Evolutionary conservation across 1,140 invertebrate genomes (phyloP).

Genomic region (Papilio helenus): DNA sequence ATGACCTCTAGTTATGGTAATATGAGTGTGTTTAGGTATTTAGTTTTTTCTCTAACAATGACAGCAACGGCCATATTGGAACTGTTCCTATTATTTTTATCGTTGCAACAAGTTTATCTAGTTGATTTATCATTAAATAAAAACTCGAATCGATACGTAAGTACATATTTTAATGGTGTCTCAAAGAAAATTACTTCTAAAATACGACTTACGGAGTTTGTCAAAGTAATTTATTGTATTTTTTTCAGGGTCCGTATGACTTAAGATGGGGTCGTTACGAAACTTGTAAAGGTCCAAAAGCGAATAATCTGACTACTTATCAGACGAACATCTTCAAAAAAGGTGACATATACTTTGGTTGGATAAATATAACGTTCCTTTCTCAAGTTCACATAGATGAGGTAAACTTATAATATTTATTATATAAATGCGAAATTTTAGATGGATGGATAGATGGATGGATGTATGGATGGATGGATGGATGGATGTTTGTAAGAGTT

Average conservation of each 20-base stretch:
- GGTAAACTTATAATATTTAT: no score
- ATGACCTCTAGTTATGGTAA: slow-evolving; percentile 7
- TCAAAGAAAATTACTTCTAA: neutral
- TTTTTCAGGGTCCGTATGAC: slow-evolving; percentile 41
- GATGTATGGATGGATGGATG: no score
- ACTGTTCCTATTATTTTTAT: neutral
- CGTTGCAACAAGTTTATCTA: neutral
- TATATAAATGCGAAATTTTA: no score
- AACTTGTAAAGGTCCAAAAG: slow-evolving; percentile 44
- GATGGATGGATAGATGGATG: no score
- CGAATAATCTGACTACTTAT: slow-evolving; percentile 27
- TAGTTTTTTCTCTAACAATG: slow-evolving; percentile 1
- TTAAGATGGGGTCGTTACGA: slow-evolving; percentile 33
- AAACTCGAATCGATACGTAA: neutral
- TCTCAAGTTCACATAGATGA: slow-evolving; percentile 35
- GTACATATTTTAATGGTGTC: neutral
- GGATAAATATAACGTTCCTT: slow-evolving; percentile 39
- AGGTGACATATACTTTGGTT: slow-evolving; percentile 6
- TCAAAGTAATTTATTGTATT: neutral
- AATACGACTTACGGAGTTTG: neutral
- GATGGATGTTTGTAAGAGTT: no score
- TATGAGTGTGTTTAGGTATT: neutral
- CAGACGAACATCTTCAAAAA: slow-evolving; percentile 2
- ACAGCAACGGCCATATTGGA: neutral
- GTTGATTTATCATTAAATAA: slow-evolving; percentile 13